phyloP scores from a whole-genome alignment of 2,888 invertebrate genomes.

The Phlogophora meticulosa region DNA sequence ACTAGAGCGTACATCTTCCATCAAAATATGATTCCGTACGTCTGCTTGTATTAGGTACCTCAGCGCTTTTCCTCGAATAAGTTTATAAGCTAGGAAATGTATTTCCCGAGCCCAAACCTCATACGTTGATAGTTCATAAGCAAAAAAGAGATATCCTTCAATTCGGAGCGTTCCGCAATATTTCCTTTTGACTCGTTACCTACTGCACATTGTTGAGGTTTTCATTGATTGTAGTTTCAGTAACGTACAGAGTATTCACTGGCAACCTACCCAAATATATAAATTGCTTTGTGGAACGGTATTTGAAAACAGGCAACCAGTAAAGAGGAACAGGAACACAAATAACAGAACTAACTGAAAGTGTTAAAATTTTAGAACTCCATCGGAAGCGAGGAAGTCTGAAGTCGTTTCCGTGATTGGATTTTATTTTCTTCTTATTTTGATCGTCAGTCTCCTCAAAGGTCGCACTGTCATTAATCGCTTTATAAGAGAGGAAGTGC shows the following conservation, averaged over 20 bases:
- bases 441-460: conserved; percentile 80
- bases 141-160: conserved; percentile 62
- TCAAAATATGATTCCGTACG: conserved; percentile 75
- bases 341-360: conserved; percentile 42
- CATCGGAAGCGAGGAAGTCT: conserved; percentile 45
- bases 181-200: conserved; percentile 51
- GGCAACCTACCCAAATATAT: conserved; percentile 4
- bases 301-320: conserved; percentile 23
- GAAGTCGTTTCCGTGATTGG: conserved; percentile 77
- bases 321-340: conserved; percentile 37
- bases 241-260: conserved; percentile 18
- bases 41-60: conserved; percentile 72
- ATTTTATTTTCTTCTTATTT: conserved; percentile 83
- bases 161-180: conserved; percentile 46
- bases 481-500: conserved; percentile 87
- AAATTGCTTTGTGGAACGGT: conserved; percentile 16
- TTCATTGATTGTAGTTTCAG: conserved; percentile 30
- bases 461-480: conserved; percentile 86
- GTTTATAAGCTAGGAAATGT: conserved; percentile 79
- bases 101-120: conserved; percentile 73
- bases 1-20: conserved; percentile 63
- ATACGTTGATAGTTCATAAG: conserved; percentile 73
- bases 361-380: conserved; percentile 54
- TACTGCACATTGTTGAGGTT: conserved; percentile 41
- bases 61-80: conserved; percentile 75